Evolutionary conservation across 2,113 vertebrate genomes (phyloP).

Genomic region (Jaculus jaculus): DNA sequence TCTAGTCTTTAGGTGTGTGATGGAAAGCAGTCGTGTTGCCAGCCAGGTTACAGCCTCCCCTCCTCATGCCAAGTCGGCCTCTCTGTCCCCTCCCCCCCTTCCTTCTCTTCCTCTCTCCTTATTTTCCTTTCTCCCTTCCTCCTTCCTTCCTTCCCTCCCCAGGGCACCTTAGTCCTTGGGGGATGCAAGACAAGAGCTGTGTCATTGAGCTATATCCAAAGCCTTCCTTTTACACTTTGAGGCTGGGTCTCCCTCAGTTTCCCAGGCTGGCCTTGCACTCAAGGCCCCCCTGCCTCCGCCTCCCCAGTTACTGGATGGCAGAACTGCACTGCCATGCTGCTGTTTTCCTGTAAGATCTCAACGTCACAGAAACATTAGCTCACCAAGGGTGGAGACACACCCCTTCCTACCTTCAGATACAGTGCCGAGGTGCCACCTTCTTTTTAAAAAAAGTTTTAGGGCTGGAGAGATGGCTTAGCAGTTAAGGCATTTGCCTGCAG

Average conservation of each 20-base stretch:
- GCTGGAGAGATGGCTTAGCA: too few relatives aligned
- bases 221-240: not conserved
- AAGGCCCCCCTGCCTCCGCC: not conserved
- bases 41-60: not conserved
- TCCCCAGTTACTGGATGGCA: not conserved
- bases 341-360: not conserved
- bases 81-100: fast-evolving
- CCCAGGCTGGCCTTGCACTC: not conserved
- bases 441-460: too few relatives aligned
- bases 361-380: not conserved
- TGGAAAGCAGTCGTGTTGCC: not conserved
- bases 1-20: not conserved
- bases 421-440: not conserved
- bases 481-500: too few relatives aligned
- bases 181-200: too few relatives aligned
- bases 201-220: not conserved
- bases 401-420: not conserved
- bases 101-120: not conserved
- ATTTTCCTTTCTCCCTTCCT: not conserved
- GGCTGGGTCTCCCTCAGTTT: not conserved
- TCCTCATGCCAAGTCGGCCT: not conserved
- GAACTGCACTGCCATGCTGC: not conserved
- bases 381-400: not conserved
- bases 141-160: too few relatives aligned
- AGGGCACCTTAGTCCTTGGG: too few relatives aligned